Base-by-base conservation (phyloP, 1,140 invertebrate species). In the Melipona quadrifasciata region DNA sequence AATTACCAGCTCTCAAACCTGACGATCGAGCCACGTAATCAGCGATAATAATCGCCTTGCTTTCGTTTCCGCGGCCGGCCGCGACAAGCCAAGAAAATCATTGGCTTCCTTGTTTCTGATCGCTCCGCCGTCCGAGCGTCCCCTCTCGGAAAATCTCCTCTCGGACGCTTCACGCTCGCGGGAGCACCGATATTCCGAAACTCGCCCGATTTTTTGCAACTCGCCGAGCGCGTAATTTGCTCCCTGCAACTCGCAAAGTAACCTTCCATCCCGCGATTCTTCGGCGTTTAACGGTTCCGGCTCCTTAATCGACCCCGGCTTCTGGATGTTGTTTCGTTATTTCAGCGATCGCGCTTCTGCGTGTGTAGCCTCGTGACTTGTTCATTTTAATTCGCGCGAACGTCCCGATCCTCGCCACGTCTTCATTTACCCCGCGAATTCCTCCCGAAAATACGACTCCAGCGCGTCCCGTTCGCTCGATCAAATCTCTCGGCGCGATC, bases 1-100 rank as follows among this genome's bases (percentile, higher is more conserved):
- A 91, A 93, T 93, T 92, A 92, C 92, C 86, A 90, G 88, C 80
- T 83, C 80, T 88, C 75, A 53, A 55, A 31, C 31, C 34, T 65
- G 72, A 89, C 72, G 82, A 27, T 65, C 80, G 71, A 83, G 80
- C 84, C 80, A 68, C 77, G 82, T 75, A 90, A 90, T 90, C 89
- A 90, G 47, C 71, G 74, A 71, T 89, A 90, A 90, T 90, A 90
- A 90, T 89, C 86, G 68, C 61, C 65, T 85, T 85, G 82, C 86
- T 87, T 87, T 84, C 88, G 85, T 87, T 86, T 79, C 76, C 82
- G 86, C 67, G 71, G 34, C 86, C 58, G 19, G 82, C 57, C 75
- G 64, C 72, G 73, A 85, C 72, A 61, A 76, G 71, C 57, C 80
- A 86, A 77, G 61, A 31, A 68, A 86, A 86, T 88, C 87, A 79